Percentiles rank a stretch among this genome's conserved stretches.
These are phyloP conservation scores for Terebella lapidaria DNA, from an alignment of 2,888 invertebrate species.

Conservation along the genomic window DNA sequence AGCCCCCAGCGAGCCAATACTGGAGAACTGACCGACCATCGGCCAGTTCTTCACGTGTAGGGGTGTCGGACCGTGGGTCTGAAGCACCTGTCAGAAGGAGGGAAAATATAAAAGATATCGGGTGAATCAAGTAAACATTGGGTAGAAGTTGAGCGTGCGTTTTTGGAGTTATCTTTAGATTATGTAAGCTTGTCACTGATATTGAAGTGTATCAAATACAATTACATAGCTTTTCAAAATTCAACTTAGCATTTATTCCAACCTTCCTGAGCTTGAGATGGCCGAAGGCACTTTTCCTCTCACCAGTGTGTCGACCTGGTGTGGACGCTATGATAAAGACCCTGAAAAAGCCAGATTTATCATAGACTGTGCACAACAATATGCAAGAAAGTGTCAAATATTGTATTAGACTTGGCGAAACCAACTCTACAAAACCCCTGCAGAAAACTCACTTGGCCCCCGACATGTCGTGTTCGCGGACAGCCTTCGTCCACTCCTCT, in stretches of 20 bases:
- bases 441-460: conserved; percentile 66
- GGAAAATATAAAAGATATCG: too few species aligned
- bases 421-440: not conserved
- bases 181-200: too few species aligned
- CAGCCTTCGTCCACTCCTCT: conserved; percentile 68
- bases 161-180: too few species aligned
- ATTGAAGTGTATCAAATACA: too few species aligned
- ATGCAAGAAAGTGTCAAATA: not conserved
- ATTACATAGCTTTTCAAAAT: too few species aligned
- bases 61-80: conserved; percentile 62
- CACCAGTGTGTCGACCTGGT: conserved; percentile 73
- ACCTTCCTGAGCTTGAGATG: conserved; percentile 59
- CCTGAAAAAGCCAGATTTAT: conserved; percentile 56
- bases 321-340: conserved; percentile 80
- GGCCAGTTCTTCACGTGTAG: conserved; percentile 61
- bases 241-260: too few species aligned
- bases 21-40: conserved; percentile 81
- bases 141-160: too few species aligned
- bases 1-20: conserved; percentile 80
- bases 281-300: conserved; percentile 62
- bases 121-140: too few species aligned
- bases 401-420: not conserved
- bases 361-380: too few species aligned
- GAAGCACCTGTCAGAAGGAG: conserved; percentile 55
- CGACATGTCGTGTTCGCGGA: conserved; percentile 77